These are phyloP conservation scores for Tarsius wallacei DNA, from an alignment of 2,797 vertebrate species.

Conservation along the genomic window DNA sequence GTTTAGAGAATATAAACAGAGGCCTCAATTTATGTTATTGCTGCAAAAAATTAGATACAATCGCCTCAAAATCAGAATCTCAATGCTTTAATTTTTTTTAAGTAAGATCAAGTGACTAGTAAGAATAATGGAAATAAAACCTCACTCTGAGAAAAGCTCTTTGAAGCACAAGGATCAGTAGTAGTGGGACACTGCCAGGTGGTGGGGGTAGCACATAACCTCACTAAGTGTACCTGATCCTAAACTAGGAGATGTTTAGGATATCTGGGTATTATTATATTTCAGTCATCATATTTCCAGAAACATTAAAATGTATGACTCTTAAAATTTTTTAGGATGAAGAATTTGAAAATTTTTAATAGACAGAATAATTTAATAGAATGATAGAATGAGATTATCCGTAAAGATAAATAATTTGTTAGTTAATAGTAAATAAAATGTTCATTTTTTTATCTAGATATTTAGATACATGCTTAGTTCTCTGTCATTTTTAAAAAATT, in stretches of 20 bases:
- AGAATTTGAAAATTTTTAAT: not conserved
- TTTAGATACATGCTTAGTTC: not conserved
- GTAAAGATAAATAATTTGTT: not conserved
- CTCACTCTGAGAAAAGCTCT: slow-evolving; percentile 4
- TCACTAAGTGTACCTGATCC: too few relatives aligned
- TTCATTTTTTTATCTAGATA: not conserved
- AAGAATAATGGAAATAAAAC: slow-evolving; percentile 8
- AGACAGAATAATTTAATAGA: not conserved
- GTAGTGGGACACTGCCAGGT: too few relatives aligned
- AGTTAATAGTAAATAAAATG: not conserved
- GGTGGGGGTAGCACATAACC: too few relatives aligned
- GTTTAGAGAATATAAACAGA: slow-evolving; percentile 55
- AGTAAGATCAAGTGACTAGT: not conserved
- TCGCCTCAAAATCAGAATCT: slow-evolving; percentile 5
- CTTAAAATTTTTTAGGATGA: not conserved
- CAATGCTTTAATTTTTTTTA: not conserved
- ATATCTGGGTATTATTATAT: not conserved
- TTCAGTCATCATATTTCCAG: not conserved
- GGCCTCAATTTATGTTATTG: not conserved
- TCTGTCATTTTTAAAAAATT: not conserved
- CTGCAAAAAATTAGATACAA: not conserved
- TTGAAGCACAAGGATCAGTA: slow-evolving; percentile 37
- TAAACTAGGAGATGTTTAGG: not conserved
- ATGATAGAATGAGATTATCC: not conserved
- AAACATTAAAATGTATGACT: not conserved